Evolutionary conservation across 2,888 invertebrate species (phyloP).

Genomic region (Smittia aterrima): DNA sequence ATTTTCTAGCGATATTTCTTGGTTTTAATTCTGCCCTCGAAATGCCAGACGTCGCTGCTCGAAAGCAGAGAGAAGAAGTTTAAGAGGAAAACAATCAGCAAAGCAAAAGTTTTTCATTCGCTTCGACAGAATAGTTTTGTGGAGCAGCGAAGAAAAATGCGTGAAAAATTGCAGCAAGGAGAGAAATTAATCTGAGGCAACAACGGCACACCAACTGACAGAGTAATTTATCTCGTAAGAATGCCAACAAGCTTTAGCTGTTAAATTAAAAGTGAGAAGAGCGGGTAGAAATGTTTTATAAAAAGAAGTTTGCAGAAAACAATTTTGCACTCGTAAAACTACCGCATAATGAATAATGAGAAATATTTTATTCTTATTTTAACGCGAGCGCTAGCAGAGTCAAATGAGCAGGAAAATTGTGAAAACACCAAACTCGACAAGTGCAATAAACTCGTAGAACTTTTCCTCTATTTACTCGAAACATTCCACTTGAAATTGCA

Average conservation of each 20-base stretch:
- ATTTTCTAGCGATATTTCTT: not conserved
- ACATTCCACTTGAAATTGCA: not conserved
- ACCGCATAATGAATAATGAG: conserved; percentile 38
- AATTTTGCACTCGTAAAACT: conserved; percentile 18
- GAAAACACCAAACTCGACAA: conserved; percentile 18
- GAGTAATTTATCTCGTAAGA: not conserved
- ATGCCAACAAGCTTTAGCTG: not conserved
- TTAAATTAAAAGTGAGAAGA: conserved; percentile 9
- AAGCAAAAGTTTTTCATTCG: not conserved
- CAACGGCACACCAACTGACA: not conserved
- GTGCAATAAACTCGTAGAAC: conserved; percentile 29
- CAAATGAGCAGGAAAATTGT: conserved; percentile 7
- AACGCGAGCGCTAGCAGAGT: not conserved
- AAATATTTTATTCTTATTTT: not conserved
- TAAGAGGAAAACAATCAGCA: not conserved
- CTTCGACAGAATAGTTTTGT: conserved; percentile 3
- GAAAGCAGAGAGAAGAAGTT: not conserved
- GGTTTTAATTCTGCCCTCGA: not conserved
- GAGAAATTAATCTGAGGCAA: not conserved
- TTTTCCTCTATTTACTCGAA: not conserved
- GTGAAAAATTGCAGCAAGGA: conserved; percentile 32
- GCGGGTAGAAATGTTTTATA: not conserved
- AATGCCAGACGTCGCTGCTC: not conserved
- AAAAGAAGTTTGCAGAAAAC: not conserved
- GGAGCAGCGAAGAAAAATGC: conserved; percentile 6